These are phyloP conservation scores for Lagopus muta DNA, from an alignment of 2,113 vertebrate species.

Conservation along the genomic window DNA sequence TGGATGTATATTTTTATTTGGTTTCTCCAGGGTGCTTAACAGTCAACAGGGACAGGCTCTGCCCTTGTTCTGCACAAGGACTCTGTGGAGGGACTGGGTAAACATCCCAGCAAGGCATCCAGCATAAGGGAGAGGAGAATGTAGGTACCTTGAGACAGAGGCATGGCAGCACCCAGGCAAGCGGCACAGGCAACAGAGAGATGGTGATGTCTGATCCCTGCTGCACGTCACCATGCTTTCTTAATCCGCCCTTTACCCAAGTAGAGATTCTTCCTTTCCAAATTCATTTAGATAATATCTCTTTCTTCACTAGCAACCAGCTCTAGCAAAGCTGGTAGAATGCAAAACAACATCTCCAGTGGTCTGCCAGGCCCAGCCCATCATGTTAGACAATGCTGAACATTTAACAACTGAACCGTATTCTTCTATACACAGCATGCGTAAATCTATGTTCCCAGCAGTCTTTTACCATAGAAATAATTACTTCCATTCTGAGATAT, in stretches of 20 bases:
- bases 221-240: background rate
- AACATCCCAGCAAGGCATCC: background rate
- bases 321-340: background rate
- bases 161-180: rapidly evolving
- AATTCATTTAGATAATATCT: background rate
- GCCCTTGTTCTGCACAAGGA: background rate
- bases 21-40: background rate
- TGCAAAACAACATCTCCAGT: background rate
- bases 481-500: background rate
- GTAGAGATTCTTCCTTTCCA: background rate
- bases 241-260: background rate
- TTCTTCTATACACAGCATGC: background rate
- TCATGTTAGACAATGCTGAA: rapidly evolving
- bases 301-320: background rate
- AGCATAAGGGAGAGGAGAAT: background rate
- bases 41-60: background rate
- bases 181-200: rapidly evolving
- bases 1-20: background rate
- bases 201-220: background rate
- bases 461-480: background rate
- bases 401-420: background rate
- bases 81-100: background rate
- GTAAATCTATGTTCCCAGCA: background rate
- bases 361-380: background rate
- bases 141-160: rapidly evolving